Conservation (phyloP, 2,888 invertebrate species). For the Nudaria mundana region DNA sequence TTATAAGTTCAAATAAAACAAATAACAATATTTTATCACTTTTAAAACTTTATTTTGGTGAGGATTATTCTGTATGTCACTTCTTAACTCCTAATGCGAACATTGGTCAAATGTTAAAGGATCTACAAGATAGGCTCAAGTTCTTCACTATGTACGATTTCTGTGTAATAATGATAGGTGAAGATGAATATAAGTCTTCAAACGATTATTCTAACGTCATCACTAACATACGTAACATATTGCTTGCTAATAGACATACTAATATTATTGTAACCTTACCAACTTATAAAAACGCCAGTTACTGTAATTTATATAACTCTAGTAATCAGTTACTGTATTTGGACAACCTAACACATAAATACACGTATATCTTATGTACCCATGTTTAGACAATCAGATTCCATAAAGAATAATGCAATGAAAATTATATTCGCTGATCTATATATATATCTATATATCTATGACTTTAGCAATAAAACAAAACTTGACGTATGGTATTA, state of each 20-base stretch:
- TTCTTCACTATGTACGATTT: not conserved
- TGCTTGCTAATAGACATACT: not conserved
- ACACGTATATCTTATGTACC: not conserved
- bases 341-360: conserved; percentile 2
- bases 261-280: conserved; percentile 4
- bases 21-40: not conserved
- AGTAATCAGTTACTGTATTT: conserved; percentile 1
- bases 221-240: not conserved
- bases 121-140: not conserved
- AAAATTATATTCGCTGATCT: not conserved
- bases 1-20: not conserved
- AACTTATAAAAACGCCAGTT: conserved; percentile 2
- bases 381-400: not conserved
- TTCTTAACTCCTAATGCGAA: not conserved
- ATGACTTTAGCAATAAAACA: conserved; percentile 1
- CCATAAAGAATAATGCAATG: conserved; percentile 1
- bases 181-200: conserved; percentile 1
- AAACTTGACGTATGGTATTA: no score
- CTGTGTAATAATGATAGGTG: not conserved
- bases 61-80: not conserved
- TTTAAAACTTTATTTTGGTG: not conserved
- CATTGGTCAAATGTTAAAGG: not conserved
- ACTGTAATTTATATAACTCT: conserved; percentile 1
- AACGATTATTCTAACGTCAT: not conserved
- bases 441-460: no score